phyloP scores from a whole-genome alignment of 2,797 vertebrate species.

The Micrastur ruficollis region DNA sequence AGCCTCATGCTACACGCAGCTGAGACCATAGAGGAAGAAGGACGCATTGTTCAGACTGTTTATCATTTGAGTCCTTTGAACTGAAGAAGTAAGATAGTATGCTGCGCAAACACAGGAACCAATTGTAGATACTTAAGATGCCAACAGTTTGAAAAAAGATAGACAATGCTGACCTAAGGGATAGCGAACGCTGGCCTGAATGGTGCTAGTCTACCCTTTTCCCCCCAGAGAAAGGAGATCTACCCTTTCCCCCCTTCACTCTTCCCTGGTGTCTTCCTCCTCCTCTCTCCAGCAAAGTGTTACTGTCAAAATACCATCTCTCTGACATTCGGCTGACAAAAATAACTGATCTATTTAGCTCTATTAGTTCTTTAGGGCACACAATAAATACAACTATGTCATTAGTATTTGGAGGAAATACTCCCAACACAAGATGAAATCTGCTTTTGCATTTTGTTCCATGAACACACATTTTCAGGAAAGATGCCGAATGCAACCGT shows the following conservation, averaged over 20 bases:
- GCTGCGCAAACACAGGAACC: not conserved
- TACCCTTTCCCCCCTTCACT: not conserved
- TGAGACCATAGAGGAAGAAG: slow-evolving; percentile 3
- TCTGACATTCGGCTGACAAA: not conserved
- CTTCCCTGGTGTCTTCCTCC: not conserved
- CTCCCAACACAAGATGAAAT: not conserved
- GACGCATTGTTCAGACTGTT: slow-evolving; percentile 14
- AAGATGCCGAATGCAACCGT: not conserved
- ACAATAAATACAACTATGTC: not conserved
- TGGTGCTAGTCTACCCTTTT: not conserved
- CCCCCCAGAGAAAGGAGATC: not conserved
- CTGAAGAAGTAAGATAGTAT: not conserved
- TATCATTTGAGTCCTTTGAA: slow-evolving; percentile 38
- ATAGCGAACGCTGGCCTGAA: not conserved
- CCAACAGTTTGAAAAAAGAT: not conserved
- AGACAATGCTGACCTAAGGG: not conserved
- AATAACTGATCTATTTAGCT: not conserved
- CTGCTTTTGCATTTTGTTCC: not conserved
- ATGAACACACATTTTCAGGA: not conserved
- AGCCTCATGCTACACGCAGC: not conserved
- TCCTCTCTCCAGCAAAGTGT: not conserved
- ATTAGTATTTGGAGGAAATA: not conserved
- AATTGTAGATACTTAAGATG: slow-evolving; percentile 10
- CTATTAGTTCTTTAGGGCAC: not conserved
- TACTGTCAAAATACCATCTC: not conserved